Percentiles rank a stretch among this genome's conserved stretches.
phyloP scores from a whole-genome alignment of 2,888 invertebrate genomes.

The Leucophenga montana region DNA sequence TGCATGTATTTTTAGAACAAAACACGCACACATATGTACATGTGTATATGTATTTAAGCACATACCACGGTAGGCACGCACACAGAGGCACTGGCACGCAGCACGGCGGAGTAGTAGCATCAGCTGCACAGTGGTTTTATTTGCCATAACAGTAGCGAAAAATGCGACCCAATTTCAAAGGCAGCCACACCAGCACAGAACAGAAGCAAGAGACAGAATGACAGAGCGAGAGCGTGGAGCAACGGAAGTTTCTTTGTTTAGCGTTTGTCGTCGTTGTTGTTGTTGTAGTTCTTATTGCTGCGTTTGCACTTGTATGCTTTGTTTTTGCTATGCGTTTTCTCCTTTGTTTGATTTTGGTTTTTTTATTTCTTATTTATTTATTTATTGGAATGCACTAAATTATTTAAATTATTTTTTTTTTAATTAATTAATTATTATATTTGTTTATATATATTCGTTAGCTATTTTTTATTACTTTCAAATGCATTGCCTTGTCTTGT shows the following conservation, averaged over 20 bases:
- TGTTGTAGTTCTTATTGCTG: too few relatives aligned
- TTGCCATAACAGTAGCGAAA: slow-evolving; percentile 50
- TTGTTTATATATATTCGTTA: too few relatives aligned
- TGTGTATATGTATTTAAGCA: not conserved
- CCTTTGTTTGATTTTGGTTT: not conserved
- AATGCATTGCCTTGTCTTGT: too few relatives aligned
- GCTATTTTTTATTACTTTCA: too few relatives aligned
- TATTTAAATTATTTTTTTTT: too few relatives aligned
- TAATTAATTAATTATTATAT: too few relatives aligned
- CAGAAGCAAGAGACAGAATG: too few relatives aligned
- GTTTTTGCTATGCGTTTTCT: not conserved
- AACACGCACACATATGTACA: not conserved
- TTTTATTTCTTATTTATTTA: not conserved
- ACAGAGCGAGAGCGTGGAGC: too few relatives aligned
- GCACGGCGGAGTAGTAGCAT: slow-evolving; percentile 12
- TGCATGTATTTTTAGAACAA: not conserved
- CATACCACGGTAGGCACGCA: slow-evolving; percentile 4
- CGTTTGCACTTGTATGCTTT: not conserved
- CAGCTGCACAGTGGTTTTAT: slow-evolving; percentile 11
- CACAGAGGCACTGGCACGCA: slow-evolving; percentile 45
- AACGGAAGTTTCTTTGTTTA: slow-evolving; percentile 57
- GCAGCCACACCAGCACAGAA: too few relatives aligned
- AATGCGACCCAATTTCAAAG: slow-evolving; percentile 56
- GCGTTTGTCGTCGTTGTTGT: too few relatives aligned
- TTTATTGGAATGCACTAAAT: too few relatives aligned